Conservation (phyloP, 2,797 vertebrate species). For the Anableps anableps region DNA sequence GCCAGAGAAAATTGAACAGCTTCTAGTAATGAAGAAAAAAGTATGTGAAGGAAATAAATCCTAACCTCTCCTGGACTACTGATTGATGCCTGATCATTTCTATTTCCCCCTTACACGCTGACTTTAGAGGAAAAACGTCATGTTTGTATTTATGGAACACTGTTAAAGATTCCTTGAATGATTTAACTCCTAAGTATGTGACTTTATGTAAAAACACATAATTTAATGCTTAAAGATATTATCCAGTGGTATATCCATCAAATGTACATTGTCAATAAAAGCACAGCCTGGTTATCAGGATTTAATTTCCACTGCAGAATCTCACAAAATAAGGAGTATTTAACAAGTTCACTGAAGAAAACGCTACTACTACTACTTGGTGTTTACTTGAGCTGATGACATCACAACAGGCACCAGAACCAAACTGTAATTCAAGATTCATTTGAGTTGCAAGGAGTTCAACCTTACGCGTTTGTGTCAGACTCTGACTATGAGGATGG, state of each 20-base stretch:
- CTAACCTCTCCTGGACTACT: background rate
- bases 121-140: background rate
- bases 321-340: background rate
- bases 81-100: background rate
- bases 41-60: background rate
- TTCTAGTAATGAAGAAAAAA: slow-evolving; percentile 15
- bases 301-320: background rate
- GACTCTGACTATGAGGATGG: background rate
- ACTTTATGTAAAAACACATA: background rate
- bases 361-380: background rate
- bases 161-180: background rate
- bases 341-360: background rate
- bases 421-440: background rate
- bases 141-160: background rate
- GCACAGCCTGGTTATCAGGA: background rate
- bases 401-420: background rate
- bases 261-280: background rate
- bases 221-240: background rate
- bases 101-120: background rate
- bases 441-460: background rate
- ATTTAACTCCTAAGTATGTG: background rate
- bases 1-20: slow-evolving; percentile 15
- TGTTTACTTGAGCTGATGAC: background rate
- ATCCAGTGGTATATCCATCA: background rate
- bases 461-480: background rate